These are phyloP conservation scores for Actinia tenebrosa DNA, from an alignment of 64 coral and sea anemone genomes.

Conservation along the genomic window DNA sequence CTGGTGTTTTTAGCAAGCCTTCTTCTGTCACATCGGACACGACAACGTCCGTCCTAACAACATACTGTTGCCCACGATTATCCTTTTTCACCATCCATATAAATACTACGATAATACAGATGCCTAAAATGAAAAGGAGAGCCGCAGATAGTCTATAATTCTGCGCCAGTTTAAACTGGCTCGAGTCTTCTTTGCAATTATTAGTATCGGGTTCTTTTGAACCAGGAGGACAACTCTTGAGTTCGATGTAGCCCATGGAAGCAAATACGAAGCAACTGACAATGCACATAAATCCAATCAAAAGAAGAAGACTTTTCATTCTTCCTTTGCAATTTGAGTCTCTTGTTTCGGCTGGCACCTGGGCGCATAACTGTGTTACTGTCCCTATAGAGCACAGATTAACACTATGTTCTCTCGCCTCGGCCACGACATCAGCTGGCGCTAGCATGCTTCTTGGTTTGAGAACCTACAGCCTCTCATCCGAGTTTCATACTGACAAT, in stretches of 20 bases:
- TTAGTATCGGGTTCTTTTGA: not conserved
- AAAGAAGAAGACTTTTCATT: constrained; percentile 4
- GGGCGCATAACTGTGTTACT: not conserved
- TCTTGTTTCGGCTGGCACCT: not conserved
- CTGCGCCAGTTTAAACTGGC: not conserved
- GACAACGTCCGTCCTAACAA: not conserved
- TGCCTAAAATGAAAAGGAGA: constrained; percentile 5
- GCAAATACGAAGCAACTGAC: constrained; percentile 19
- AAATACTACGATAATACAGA: not conserved
- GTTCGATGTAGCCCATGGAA: constrained; percentile 22
- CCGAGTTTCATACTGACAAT: not conserved
- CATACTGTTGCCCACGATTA: not conserved
- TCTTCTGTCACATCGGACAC: constrained; percentile 15
- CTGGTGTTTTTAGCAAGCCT: constrained; percentile 9
- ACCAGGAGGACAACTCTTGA: not conserved
- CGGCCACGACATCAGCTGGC: not conserved
- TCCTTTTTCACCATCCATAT: constrained; percentile 17
- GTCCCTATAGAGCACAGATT: not conserved
- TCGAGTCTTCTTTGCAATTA: not conserved
- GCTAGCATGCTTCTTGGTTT: not conserved
- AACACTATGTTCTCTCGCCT: not conserved
- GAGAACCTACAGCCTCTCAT: not conserved
- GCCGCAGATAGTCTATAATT: constrained; percentile 12
- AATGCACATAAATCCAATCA: constrained; percentile 21
- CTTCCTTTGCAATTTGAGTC: constrained; percentile 2